phyloP scores from a whole-genome alignment of 2,888 invertebrate species.

The Xanthia icteritia region DNA sequence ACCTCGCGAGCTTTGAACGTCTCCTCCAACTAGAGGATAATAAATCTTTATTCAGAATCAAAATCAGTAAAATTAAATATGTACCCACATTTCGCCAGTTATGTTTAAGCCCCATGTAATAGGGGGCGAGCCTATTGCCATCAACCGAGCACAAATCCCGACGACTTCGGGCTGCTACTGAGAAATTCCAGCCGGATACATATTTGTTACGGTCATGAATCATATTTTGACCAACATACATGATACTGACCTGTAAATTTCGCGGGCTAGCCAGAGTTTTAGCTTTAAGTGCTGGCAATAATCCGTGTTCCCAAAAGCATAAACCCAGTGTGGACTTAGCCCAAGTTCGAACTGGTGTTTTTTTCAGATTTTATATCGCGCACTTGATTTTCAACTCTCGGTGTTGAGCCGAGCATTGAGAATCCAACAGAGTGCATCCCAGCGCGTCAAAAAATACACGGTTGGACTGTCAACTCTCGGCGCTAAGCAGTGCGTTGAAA shows the following conservation, averaged over 20 bases:
- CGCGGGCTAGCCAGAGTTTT: too few relatives aligned
- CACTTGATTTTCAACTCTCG: background rate
- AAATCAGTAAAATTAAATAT: background rate
- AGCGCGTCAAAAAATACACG: background rate
- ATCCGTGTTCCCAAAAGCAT: background rate
- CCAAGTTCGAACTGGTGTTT: background rate
- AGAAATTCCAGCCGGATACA: too few relatives aligned
- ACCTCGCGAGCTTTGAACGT: constrained; percentile 75
- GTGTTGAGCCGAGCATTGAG: background rate
- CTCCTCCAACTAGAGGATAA: constrained; percentile 75
- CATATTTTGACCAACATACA: background rate
- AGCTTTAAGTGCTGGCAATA: too few relatives aligned
- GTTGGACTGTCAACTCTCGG: background rate
- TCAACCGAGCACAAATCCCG: background rate
- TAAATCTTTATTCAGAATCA: background rate
- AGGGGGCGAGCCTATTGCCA: too few relatives aligned
- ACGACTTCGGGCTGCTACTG: too few relatives aligned
- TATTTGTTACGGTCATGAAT: too few relatives aligned
- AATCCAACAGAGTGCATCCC: background rate
- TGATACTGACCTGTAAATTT: background rate
- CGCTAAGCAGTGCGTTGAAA: too few relatives aligned
- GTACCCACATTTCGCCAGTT: too few relatives aligned
- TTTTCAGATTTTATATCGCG: background rate
- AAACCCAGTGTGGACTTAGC: background rate
- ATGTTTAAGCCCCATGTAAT: background rate